Evolutionary conservation across 1,140 invertebrate genomes (phyloP), one percentile per base, ranked within the genome.

Genomic region (Cherax quadricarinatus): DNA sequence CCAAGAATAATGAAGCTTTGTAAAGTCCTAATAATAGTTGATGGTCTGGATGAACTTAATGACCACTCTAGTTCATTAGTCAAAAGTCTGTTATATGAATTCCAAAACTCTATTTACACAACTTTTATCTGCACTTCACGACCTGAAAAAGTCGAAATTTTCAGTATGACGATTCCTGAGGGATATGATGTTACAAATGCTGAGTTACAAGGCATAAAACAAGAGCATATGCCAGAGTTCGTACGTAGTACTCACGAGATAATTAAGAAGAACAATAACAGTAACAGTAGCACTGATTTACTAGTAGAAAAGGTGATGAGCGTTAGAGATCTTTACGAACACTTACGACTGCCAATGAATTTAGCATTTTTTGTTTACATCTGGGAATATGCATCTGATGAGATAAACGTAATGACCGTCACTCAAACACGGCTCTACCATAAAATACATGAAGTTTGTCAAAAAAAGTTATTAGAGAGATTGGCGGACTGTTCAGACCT

Each of bases 1-100:
- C 41, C 41, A 41, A n/a, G n/a, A n/a, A 10, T 78, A 9, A 78
- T 21, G n/a, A 78, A 78, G 73, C n/a, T 24, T n/a, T 78, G 73
- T 78, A 78, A 78, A 9, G 10, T 78, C 10, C 7, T 78, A 78
- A 78, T 78, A 10, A 9, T 78, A n/a, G 41, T 78, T 78, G 73
- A 78, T 41, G 73, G 73, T 21, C 73, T 87, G 41, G 85, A 87
- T 78, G 85, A 87, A 49, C 18, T 21, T 7, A 87, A 87, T 30
- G 21, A 73, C 5, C 73, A 87, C 48, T 87, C 85, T 6, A 21
- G n/a, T 0, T 75, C 30, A 51, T 48, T 87, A 10, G 85, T 87
- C 1, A 18, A 66, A 4, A 48, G 73, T 53, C n/a, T 87, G 16
- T 24, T 87, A 16, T 12, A n/a, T 14, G 60, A 87, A 49, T 70